These are phyloP conservation scores for Rachycentron canadum DNA, from an alignment of 2,797 vertebrate species.

Conservation along the genomic window DNA sequence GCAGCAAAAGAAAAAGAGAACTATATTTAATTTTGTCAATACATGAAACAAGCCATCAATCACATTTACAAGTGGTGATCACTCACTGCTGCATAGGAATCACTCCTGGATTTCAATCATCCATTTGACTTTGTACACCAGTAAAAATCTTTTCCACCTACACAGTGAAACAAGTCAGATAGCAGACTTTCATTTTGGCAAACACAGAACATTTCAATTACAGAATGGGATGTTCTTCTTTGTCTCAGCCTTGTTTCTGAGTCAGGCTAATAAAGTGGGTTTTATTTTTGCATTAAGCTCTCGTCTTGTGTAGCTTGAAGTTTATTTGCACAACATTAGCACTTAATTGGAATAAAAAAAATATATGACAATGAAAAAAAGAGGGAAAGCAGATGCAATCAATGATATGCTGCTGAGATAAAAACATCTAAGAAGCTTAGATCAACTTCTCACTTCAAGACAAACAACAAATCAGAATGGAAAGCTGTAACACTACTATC, in stretches of 20 bases:
- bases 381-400: slow-evolving; percentile 25
- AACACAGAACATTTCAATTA: slow-evolving; percentile 38
- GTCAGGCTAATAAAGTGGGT: slow-evolving; percentile 25
- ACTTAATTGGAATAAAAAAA: slow-evolving; percentile 37
- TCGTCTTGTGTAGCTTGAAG: slow-evolving; percentile 26
- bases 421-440: slow-evolving; percentile 37
- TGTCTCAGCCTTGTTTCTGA: slow-evolving; percentile 13
- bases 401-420: slow-evolving; percentile 19
- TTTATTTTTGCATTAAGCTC: slow-evolving; percentile 29
- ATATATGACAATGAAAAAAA: slow-evolving; percentile 12
- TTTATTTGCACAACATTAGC: slow-evolving; percentile 39
- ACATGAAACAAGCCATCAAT: neutral
- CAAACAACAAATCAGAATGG: slow-evolving; percentile 29
- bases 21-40: slow-evolving; percentile 7
- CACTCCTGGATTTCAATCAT: slow-evolving; percentile 1
- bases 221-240: slow-evolving; percentile 19
- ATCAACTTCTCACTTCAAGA: slow-evolving; percentile 33
- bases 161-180: slow-evolving; percentile 16
- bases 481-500: neutral
- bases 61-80: slow-evolving; percentile 1
- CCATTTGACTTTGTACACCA: slow-evolving; percentile 19
- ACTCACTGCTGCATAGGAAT: neutral
- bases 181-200: slow-evolving; percentile 21
- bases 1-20: neutral
- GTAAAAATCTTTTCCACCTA: slow-evolving; percentile 18